Conservation (phyloP, 2,888 invertebrate species). For the Adineta ricciae region DNA sequence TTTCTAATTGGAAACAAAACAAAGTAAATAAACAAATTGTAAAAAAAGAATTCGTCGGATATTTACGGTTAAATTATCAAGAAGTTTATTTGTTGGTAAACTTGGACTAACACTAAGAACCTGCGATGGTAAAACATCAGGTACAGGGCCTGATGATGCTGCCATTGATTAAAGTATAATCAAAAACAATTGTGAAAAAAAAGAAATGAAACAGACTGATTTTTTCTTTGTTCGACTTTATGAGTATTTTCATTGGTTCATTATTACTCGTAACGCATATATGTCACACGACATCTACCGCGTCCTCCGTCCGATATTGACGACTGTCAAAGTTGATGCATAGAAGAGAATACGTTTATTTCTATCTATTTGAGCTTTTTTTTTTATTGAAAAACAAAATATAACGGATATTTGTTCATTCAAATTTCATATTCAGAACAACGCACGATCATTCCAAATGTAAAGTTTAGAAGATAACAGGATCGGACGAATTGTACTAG, state of each 20-base stretch:
- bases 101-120: not conserved
- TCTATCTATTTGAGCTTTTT: no score
- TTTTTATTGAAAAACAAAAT: no score
- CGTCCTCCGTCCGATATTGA: no score
- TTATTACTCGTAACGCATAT: not conserved
- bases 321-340: no score
- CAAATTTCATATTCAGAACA: no score
- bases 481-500: not conserved
- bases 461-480: not conserved
- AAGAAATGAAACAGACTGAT: not conserved
- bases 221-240: not conserved
- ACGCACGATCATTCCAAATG: no score
- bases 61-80: not conserved
- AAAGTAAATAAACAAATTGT: not conserved
- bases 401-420: no score
- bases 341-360: no score
- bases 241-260: not conserved
- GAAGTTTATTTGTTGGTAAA: conserved; percentile 3
- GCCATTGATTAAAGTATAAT: not conserved
- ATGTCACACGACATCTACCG: not conserved
- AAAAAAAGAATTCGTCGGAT: not conserved
- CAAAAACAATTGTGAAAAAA: not conserved
- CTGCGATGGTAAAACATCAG: not conserved
- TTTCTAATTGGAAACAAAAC: not conserved
- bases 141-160: not conserved